phyloP scores from a whole-genome alignment of 2,888 invertebrate genomes.

The Scrobipalpa costella region DNA sequence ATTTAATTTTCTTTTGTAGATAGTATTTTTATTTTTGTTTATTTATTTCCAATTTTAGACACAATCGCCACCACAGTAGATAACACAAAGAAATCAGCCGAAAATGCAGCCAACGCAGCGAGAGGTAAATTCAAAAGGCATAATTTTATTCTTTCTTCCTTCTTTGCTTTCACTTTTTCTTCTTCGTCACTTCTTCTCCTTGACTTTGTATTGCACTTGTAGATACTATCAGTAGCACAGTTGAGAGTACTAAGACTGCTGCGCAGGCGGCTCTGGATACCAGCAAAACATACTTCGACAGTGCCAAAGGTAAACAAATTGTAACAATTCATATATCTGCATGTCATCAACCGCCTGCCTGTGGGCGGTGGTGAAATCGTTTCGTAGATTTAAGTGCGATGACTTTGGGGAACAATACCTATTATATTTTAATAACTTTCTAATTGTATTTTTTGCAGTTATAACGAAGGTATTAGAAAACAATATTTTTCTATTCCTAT shows the following conservation, averaged over 20 bases:
- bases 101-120: slow-evolving; percentile 67
- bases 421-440: slow-evolving; percentile 2
- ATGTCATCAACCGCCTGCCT: slow-evolving; percentile 20
- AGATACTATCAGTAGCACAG: slow-evolving; percentile 56
- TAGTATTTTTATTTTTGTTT: slow-evolving; percentile 9
- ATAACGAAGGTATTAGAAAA: neutral
- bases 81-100: slow-evolving; percentile 73
- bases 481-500: neutral
- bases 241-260: slow-evolving; percentile 53
- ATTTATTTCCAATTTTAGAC: slow-evolving; percentile 51
- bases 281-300: slow-evolving; percentile 51
- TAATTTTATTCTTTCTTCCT: neutral
- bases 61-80: slow-evolving; percentile 67
- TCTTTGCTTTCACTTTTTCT: slow-evolving; percentile 33
- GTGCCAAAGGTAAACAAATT: slow-evolving; percentile 53
- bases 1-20: neutral
- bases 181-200: slow-evolving; percentile 20
- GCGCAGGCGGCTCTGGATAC: slow-evolving; percentile 53
- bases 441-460: neutral
- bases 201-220: slow-evolving; percentile 41
- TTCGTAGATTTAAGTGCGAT: slow-evolving; percentile 1
- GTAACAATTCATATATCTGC: slow-evolving; percentile 9
- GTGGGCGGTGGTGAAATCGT: slow-evolving; percentile 32
- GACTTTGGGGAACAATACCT: slow-evolving; percentile 26
- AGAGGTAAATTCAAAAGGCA: slow-evolving; percentile 56